phyloP scores from a whole-genome alignment of 2,888 invertebrate genomes.

The Oeneis ivallda region DNA sequence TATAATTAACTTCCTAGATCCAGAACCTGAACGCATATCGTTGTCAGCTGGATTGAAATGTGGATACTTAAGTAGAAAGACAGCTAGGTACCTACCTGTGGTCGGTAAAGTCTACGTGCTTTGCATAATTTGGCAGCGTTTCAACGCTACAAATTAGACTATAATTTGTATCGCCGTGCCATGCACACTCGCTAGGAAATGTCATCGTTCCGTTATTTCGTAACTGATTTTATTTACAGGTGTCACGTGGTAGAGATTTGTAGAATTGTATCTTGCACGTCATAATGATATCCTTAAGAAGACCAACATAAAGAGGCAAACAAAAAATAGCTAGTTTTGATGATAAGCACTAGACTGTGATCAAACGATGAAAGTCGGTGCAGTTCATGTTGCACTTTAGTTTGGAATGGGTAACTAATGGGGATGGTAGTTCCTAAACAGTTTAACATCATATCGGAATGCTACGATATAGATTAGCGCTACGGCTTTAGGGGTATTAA shows the following conservation, averaged over 20 bases:
- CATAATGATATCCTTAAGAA: neutral
- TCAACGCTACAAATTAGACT: conserved; percentile 19
- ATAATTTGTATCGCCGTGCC: conserved; percentile 21
- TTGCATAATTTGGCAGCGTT: conserved; percentile 18
- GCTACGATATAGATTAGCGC: too few species aligned
- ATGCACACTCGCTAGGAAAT: conserved; percentile 16
- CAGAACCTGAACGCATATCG: neutral
- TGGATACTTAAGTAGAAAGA: conserved; percentile 5
- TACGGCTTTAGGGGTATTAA: too few species aligned
- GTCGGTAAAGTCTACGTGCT: conserved; percentile 16
- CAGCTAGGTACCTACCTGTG: conserved; percentile 10
- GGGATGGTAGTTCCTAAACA: too few species aligned
- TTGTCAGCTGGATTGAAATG: neutral
- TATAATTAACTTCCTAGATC: neutral
- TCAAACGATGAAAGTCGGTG: too few species aligned
- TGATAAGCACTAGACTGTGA: too few species aligned
- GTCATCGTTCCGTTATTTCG: conserved; percentile 11
- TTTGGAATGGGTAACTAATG: too few species aligned
- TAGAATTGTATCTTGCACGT: neutral
- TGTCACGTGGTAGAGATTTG: neutral
- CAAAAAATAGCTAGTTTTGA: too few species aligned
- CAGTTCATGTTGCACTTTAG: too few species aligned
- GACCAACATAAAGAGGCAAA: too few species aligned
- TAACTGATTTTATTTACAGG: neutral
- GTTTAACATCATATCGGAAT: too few species aligned